phyloP scores from a whole-genome alignment of 2,888 invertebrate genomes.

The Zygothrica quintamaculata region DNA sequence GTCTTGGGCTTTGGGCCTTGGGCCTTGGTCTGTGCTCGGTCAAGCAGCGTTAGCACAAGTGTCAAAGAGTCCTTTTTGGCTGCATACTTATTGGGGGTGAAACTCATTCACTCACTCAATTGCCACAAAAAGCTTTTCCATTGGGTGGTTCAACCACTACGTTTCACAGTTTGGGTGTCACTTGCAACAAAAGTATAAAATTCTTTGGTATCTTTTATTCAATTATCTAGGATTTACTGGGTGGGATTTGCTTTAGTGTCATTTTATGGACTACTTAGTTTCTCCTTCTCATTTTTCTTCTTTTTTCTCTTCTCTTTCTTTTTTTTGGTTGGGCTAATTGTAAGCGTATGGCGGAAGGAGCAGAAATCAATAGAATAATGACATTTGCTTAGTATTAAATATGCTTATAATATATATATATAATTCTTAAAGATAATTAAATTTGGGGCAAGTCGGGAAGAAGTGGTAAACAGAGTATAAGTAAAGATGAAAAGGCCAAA shows the following conservation, averaged over 20 bases:
- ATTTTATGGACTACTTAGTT: slow-evolving; percentile 27
- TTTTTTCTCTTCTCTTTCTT: too few species aligned
- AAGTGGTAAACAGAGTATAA: not conserved
- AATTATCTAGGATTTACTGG: slow-evolving; percentile 65
- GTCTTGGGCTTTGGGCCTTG: not conserved
- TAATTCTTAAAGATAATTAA: slow-evolving; percentile 54
- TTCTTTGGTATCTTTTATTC: slow-evolving; percentile 46
- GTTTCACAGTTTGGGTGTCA: not conserved
- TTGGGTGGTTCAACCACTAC: slow-evolving; percentile 21
- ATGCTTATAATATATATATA: slow-evolving; percentile 5
- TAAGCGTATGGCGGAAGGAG: slow-evolving; percentile 14
- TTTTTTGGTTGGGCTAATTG: not conserved
- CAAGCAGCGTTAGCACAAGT: slow-evolving; percentile 63
- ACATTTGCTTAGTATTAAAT: not conserved
- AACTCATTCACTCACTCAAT: slow-evolving; percentile 43
- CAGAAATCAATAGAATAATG: slow-evolving; percentile 54
- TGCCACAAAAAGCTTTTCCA: slow-evolving; percentile 46
- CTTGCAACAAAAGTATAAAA: not conserved
- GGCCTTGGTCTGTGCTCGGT: slow-evolving; percentile 33
- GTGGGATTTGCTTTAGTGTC: slow-evolving; percentile 40
- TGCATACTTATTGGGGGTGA: slow-evolving; percentile 51
- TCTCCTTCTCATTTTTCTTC: too few species aligned
- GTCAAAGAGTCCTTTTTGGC: slow-evolving; percentile 68
- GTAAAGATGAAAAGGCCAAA: not conserved
- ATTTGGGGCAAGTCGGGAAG: slow-evolving; percentile 31